Base-by-base conservation (phyloP, 2,888 invertebrate genomes). In the Ephialtes manifestator region DNA sequence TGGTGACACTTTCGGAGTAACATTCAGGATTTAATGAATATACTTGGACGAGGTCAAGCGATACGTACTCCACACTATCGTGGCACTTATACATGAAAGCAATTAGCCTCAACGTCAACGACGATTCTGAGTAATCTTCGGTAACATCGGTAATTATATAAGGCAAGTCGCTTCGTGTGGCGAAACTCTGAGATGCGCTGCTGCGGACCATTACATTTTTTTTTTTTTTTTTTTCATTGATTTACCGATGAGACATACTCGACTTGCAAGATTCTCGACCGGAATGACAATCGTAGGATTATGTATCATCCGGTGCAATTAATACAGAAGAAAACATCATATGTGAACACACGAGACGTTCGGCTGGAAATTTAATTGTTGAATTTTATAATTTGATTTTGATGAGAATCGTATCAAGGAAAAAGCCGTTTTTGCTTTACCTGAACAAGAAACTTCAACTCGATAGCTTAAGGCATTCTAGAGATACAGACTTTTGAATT, bases 121-220 rank as follows among this genome's bases (percentile, higher is more conserved):
- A 90, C 90, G 90, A 91, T 92, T 91, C 89, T 83, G 81, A 87
- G 86, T 88, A 89, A 90, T 91, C 89, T 86, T 87, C 75, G 83
- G 46, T 81, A 74, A 63, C 76, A 90, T 91, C 90, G 87, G 60
- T 75, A 84, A 90, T 91, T 91, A 90, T 81, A 81, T 90, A 91
- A 91, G 84, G 68, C 86, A 86, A 46, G 53, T 71, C 46, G n/a
- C 68, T 76, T 4, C 71, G 63, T 70, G 51, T 43, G 31, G 51
- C n/a, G 18, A 55, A 53, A 80, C 70, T 63, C 43, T 20, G 39
- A 63, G 78, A 70, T 46, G 70, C 70, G 70, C 46, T 13, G 20
- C n/a, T 4, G 35, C 58, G 72, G 18, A 63, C 18, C 1, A 60
- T 0, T 20, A 31, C n/a, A 18, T 71, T 79, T 71, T 24, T 24